Evolutionary conservation across 2,888 invertebrate species (phyloP).

Genomic region (Melinaea marsaeus): DNA sequence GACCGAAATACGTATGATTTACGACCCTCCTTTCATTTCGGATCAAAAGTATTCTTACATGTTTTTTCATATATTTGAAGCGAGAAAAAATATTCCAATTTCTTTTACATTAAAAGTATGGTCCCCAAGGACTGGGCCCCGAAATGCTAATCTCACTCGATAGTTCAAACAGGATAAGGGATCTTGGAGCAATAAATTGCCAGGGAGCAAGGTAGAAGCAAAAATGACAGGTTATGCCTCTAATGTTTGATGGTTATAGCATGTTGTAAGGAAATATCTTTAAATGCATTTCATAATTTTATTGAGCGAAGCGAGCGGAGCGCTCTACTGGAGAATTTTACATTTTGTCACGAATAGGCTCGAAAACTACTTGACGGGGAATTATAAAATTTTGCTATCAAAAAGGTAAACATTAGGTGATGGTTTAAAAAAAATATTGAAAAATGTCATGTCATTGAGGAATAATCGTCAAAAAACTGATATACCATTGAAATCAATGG

Average conservation of each 20-base stretch:
- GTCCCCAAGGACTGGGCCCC: conserved; percentile 14
- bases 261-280: too few species aligned
- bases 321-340: too few species aligned
- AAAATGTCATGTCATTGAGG: too few species aligned
- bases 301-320: too few species aligned
- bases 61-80: conserved; percentile 9
- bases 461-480: too few species aligned
- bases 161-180: conserved; percentile 32
- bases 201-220: conserved; percentile 26
- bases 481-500: too few species aligned
- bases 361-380: too few species aligned
- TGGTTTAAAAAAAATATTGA: too few species aligned
- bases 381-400: too few species aligned
- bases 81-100: conserved; percentile 2
- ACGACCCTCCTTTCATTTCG: conserved; percentile 1
- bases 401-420: too few species aligned
- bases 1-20: not conserved
- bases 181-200: conserved; percentile 32
- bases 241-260: not conserved
- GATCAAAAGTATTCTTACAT: not conserved
- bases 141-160: conserved; percentile 30
- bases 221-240: conserved; percentile 15
- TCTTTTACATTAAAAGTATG: conserved; percentile 15
- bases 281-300: too few species aligned
- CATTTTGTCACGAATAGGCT: too few species aligned